Base-by-base conservation (phyloP, 2,888 invertebrate species). In the Agrotis segetum region DNA sequence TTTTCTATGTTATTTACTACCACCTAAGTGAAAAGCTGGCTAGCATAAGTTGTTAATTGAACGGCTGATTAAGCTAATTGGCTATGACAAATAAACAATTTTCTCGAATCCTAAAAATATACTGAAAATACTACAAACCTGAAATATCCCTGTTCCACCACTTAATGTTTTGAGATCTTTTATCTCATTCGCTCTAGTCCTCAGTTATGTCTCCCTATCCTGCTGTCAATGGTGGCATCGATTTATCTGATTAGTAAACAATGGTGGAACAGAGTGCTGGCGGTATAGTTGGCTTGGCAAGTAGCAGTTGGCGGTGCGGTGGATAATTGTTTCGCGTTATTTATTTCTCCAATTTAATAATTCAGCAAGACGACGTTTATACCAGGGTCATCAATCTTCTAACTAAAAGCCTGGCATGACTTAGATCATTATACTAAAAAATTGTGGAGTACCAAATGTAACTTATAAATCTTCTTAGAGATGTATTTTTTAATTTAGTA, bases 211-310 rank as follows among this genome's bases (percentile, higher is more conserved):
- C 14, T 63, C 17, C 6, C 40, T 47, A 13, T 40, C 53, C 65
- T 67, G 76, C 72, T 73, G 72, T 73, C 72, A 59, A 14, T 75
- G 34, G 13, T 58, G 71, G 65, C 75, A 75, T 71, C 66, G 66
- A 67, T 76, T 24, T 76, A 67, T 24, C 24, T 76, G 53, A 55
- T 19, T 40, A 17, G 65, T 74, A 61, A 50, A 56, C 59, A 77
- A 24, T 67, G 24, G 67, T 74, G 64, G 56, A 74, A 65, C 65
- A 65, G 77, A 46, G 70, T 14, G 52, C 44, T 53, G 21, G 14
- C 19, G 21, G 1, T n/a, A 13, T 24, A 53, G 50, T 75, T 72
- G 14, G 63, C 19, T 75, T 72, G 14, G 63, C 19, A 55, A 29
- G 29, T 58, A 49, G 34, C 29, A 71, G 59, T 67, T 69, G 66